Conservation (phyloP, 2,888 invertebrate species). For the Leptinotarsa haldemani region DNA sequence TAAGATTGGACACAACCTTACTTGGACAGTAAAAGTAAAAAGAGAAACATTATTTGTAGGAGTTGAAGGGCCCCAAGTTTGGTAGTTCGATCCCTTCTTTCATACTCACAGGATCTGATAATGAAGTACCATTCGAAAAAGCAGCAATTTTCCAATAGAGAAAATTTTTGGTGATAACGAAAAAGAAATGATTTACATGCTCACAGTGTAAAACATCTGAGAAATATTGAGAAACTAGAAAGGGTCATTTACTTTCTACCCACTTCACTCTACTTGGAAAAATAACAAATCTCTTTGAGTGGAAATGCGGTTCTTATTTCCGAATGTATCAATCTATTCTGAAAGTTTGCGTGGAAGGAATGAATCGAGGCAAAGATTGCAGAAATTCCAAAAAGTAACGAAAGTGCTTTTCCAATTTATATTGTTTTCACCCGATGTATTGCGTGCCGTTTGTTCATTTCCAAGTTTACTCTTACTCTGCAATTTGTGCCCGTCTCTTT, state of each 20-base stretch:
- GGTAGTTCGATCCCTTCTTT: too few relatives aligned
- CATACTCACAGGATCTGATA: too few relatives aligned
- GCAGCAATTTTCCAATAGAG: too few relatives aligned
- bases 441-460: slow-evolving; percentile 15
- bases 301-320: not conserved
- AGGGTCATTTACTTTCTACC: not conserved
- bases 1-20: too few relatives aligned
- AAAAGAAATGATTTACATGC: too few relatives aligned
- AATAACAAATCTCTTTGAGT: slow-evolving; percentile 3
- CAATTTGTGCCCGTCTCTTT: slow-evolving; percentile 7
- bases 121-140: too few relatives aligned
- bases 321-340: slow-evolving; percentile 7
- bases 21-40: too few relatives aligned
- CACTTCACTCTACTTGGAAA: not conserved
- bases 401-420: slow-evolving; percentile 12
- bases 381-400: slow-evolving; percentile 2
- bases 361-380: slow-evolving; percentile 9
- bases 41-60: too few relatives aligned
- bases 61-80: too few relatives aligned
- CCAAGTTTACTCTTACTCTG: not conserved
- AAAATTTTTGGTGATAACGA: too few relatives aligned
- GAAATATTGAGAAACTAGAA: not conserved
- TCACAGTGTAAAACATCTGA: too few relatives aligned
- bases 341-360: slow-evolving; percentile 4
- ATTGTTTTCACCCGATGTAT: slow-evolving; percentile 11